Conservation (phyloP, 2,113 vertebrate species). For the Apteryx mantelli region DNA sequence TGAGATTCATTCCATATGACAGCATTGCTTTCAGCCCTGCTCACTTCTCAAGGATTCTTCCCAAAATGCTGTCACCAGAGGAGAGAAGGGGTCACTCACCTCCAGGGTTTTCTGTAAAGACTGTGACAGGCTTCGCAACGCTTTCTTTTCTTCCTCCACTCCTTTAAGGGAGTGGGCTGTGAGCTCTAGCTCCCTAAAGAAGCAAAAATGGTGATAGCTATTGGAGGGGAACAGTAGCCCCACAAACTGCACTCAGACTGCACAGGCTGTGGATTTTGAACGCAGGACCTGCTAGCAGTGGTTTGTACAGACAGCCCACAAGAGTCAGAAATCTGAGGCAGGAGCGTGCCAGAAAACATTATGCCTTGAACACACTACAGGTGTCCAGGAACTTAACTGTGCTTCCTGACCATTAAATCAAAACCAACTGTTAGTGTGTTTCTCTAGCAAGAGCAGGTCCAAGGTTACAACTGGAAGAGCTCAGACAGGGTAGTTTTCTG, state of each 20-base stretch:
- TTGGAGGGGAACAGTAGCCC: neutral
- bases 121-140: slow-evolving; percentile 84
- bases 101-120: slow-evolving; percentile 90
- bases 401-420: neutral
- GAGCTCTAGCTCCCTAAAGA: slow-evolving; percentile 89
- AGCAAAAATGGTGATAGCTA: neutral
- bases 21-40: neutral
- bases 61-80: neutral
- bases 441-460: neutral
- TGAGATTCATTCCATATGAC: neutral
- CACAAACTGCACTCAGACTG: accelerated
- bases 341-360: neutral
- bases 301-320: neutral
- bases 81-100: slow-evolving; percentile 73
- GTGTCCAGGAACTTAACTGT: neutral
- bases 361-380: neutral
- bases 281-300: accelerated
- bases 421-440: neutral
- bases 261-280: neutral
- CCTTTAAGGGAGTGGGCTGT: slow-evolving; percentile 89
- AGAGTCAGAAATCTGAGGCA: neutral
- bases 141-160: slow-evolving; percentile 91
- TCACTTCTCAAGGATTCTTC: neutral
- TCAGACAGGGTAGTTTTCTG: neutral
- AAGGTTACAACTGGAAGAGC: neutral